Evolutionary conservation across 1,140 invertebrate genomes (phyloP).

Genomic region (Heliconius himera): DNA sequence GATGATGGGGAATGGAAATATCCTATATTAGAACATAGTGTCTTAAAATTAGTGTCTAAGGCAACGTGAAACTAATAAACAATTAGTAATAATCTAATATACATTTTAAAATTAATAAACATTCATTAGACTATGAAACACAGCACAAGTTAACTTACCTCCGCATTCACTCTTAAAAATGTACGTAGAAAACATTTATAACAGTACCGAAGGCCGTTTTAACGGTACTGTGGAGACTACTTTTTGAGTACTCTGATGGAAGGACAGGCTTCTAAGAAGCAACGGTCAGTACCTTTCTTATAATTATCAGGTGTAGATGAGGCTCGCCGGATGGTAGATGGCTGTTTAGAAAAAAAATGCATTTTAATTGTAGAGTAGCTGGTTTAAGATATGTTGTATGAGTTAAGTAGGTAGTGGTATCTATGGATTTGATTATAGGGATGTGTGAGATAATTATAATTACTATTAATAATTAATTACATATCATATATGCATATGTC

Average conservation of each 20-base stretch:
- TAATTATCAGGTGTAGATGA: slow-evolving; percentile 35
- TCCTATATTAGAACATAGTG: too few relatives aligned
- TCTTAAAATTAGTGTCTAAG: too few relatives aligned
- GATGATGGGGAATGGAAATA: too few relatives aligned
- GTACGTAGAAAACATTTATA: slow-evolving; percentile 10
- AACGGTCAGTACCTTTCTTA: slow-evolving; percentile 32
- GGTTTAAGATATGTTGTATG: not conserved
- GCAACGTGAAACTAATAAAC: too few relatives aligned
- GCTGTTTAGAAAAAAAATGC: slow-evolving; percentile 17
- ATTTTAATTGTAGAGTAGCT: not conserved
- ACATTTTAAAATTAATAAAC: not conserved
- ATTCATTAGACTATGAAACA: not conserved
- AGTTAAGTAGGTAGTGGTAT: not conserved
- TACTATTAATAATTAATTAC: too few relatives aligned
- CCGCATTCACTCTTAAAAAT: not conserved
- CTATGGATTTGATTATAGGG: not conserved
- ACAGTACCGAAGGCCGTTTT: slow-evolving; percentile 33
- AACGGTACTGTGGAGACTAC: slow-evolving; percentile 21
- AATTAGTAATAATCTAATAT: not conserved
- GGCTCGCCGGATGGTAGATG: slow-evolving; percentile 26
- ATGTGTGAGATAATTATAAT: not conserved
- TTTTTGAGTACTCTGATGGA: slow-evolving; percentile 29
- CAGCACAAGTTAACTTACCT: not conserved
- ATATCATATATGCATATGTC: too few relatives aligned
- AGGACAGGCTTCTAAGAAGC: slow-evolving; percentile 33